These are phyloP conservation scores for Anagyrus pseudococci DNA, from an alignment of 2,888 invertebrate genomes.

Conservation along the genomic window DNA sequence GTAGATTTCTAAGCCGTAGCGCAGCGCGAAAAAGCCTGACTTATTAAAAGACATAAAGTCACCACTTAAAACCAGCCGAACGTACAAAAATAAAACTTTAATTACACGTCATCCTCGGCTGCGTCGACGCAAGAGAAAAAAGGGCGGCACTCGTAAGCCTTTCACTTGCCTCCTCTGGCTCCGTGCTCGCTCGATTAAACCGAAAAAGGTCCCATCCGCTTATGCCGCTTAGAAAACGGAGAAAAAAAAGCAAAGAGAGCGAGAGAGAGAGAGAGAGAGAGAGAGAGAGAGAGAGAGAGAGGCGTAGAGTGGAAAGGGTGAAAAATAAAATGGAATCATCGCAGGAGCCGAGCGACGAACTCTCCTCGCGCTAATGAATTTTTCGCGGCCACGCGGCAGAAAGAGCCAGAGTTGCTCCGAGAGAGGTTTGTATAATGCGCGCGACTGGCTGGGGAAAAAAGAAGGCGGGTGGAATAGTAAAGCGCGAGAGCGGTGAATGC, in stretches of 20 bases:
- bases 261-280: too few species aligned
- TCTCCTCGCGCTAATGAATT: constrained; percentile 34
- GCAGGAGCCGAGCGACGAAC: constrained; percentile 9
- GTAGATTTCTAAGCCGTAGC: neutral
- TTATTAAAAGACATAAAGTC: constrained; percentile 36
- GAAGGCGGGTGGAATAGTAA: too few species aligned
- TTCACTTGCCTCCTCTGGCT: neutral
- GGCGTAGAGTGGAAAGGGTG: too few species aligned
- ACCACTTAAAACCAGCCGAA: constrained; percentile 24
- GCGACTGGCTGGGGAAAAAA: too few species aligned
- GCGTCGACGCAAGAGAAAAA: constrained; percentile 4
- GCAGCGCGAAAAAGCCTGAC: constrained; percentile 17
- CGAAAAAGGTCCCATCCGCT: constrained; percentile 10
- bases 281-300: too few species aligned
- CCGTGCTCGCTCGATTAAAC: constrained; percentile 32
- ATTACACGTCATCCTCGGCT: constrained; percentile 27
- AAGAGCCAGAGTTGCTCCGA: too few species aligned
- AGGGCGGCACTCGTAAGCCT: constrained; percentile 2
- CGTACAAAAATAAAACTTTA: constrained; percentile 30
- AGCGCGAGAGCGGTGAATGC: too few species aligned
- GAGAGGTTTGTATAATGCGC: too few species aligned
- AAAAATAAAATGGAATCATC: constrained; percentile 19
- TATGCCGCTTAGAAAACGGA: too few species aligned
- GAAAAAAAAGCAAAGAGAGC: too few species aligned
- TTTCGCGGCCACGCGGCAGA: too few species aligned